A percentile compares a stretch with the other conserved stretches of the same genome.
Evolutionary conservation across 2,797 vertebrate genomes (phyloP).

Genomic region (Melanitta fusca): DNA sequence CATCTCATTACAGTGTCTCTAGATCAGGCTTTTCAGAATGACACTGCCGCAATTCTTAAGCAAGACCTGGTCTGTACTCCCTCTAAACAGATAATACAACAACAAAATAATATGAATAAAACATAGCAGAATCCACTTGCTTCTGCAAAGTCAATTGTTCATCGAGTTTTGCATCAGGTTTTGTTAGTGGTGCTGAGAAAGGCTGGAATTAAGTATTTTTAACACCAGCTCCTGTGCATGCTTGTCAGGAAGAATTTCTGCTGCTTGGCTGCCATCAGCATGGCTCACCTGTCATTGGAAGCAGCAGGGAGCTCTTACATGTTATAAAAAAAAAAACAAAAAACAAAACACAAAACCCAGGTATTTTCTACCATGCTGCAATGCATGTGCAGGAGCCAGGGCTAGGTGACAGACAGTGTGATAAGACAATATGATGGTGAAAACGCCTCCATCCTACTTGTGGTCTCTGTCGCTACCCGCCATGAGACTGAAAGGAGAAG

Average conservation of each 20-base stretch:
- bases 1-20: not conserved
- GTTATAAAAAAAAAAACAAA: not conserved
- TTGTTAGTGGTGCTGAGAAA: not conserved
- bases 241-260: fast-evolving
- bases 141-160: not conserved
- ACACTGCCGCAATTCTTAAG: not conserved
- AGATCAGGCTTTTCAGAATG: not conserved
- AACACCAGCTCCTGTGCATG: not conserved
- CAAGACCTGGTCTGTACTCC: not conserved
- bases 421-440: not conserved
- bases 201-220: not conserved
- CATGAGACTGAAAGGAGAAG: not conserved
- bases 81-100: not conserved
- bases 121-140: not conserved
- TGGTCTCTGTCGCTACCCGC: not conserved
- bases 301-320: not conserved
- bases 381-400: not conserved
- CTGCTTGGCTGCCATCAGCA: fast-evolving
- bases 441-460: not conserved
- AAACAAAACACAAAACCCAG: too few species aligned
- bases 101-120: not conserved
- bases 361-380: not conserved
- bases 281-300: not conserved
- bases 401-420: not conserved
- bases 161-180: not conserved